Conservation (phyloP, 2,113 vertebrate genomes). For the Scatophagus argus region DNA sequence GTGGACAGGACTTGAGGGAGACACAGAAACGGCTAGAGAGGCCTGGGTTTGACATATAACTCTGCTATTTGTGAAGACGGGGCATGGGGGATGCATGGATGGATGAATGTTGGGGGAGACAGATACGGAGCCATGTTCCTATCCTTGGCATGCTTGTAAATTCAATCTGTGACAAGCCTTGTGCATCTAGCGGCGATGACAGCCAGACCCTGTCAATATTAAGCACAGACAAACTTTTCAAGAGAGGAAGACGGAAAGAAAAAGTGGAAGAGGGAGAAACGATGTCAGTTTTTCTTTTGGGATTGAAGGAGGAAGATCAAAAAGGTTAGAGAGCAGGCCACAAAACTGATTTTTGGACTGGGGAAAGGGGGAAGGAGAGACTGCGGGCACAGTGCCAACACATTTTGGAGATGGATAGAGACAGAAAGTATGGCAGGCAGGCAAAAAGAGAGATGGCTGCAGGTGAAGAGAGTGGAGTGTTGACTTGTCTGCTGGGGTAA, state of each 20-base stretch:
- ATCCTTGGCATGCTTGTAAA: conserved; percentile 30
- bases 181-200: conserved; percentile 20
- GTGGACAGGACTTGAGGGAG: conserved; percentile 14
- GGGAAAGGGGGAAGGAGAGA: not conserved
- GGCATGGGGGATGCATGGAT: not conserved
- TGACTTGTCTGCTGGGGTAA: conserved; percentile 20
- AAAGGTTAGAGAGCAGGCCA: conserved; percentile 24
- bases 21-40: conserved; percentile 18
- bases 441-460: conserved; percentile 4
- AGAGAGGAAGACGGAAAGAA: not conserved
- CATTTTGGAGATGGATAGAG: conserved; percentile 23
- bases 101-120: conserved; percentile 1
- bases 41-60: conserved; percentile 1
- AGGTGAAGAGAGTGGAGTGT: not conserved
- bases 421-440: not conserved
- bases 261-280: not conserved
- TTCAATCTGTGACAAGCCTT: conserved; percentile 35
- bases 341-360: conserved; percentile 5
- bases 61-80: conserved; percentile 3
- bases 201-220: conserved; percentile 21
- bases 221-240: conserved; percentile 7
- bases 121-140: conserved; percentile 16
- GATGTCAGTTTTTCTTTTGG: not conserved
- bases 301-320: not conserved
- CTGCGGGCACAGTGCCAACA: conserved; percentile 10